Base-by-base conservation (phyloP, 2,113 vertebrate species). In the Cyprinus carpio region DNA sequence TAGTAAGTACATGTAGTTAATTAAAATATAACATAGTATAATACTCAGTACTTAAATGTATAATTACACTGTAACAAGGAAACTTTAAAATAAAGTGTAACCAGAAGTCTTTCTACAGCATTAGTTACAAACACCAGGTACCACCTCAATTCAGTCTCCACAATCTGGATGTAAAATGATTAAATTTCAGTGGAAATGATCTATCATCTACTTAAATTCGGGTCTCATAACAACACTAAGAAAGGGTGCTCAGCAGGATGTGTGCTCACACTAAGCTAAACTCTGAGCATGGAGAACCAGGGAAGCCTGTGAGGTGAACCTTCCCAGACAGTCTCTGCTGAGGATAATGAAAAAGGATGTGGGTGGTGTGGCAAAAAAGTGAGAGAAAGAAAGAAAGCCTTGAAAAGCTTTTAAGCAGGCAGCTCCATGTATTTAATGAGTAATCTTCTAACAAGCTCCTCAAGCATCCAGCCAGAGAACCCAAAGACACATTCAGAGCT, bases 261-360 rank as follows among this genome's bases (percentile, higher is more conserved):
- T 10, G 8, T 18, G 37, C 7, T 51, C 4, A 54, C 74, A 46
- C 3, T 25, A 51, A 1, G 25, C 74, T 29, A 29, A 46, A 46
- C 43, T 46, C 43, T 46, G 18, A 43, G 46, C 3, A 49, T 15
- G n/a, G 27, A 75, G 34, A 62, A 27, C n/a, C 9, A 40, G 49
- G 10, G 18, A 77, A 72, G 62, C 74, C 72, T 69, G 37, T 27
- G 54, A 79, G 85, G 37, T 54, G 60, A 87, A 78, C 81, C 75
- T 75, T 34, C 25, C 46, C 49, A 75, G 77, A 69, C 58, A 29
- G 80, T 58, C 62, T 31, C 10, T 56, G 49, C 25, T 37, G 60
- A 20, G 58, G 58, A 62, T 11, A 77, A 31, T 58, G 4, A 29
- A 15, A 11, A 49, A 49, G 43, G 18, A 69, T 60, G 65, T 43